Evolutionary conservation across 2,797 vertebrate genomes (phyloP), one percentile per base, ranked within the genome.

Genomic region (Delichon dasypus): DNA sequence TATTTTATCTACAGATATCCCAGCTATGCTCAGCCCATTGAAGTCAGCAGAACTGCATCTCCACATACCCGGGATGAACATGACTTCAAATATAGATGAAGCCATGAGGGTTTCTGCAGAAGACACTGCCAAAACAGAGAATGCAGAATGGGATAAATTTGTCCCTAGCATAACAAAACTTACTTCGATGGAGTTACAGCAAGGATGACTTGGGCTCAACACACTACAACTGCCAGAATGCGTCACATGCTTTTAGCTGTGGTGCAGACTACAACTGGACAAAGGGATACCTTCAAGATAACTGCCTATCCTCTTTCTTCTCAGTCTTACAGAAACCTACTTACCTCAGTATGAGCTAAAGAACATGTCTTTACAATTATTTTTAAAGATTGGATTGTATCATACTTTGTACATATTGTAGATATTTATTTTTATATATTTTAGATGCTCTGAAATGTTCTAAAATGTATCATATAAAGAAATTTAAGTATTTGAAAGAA

Each of bases 341-440:
- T 96, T 96, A 97, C 96, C 94, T 97, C 96, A 90, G 82, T 94
- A 88, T 91, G 94, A 96, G 93, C 85, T 95, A 93, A 93, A 93
- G 87, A 90, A 95, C 85, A 86, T 11, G 58, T 94, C 94, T 94
- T 95, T 96, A 85, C 92, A 96, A 91, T 47, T 88, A 40, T 85
- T 96, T 90, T 94, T 94, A 94, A 77, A 48, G 30, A 87, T 78
- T 71, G 36, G 32, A 77, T 80, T 95, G 67, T 94, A 89, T 78
- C 30, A 78, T 88, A 82, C 60, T 92, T 62, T 91, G 85, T 87
- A 86, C 77, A 96, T 89, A 94, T 26, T 97, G 91, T 93, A 70
- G 88, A 84, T 96, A 92, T 94, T 72, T 90, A 88, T 95, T 94
- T 93, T 96, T 96, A 83, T 89, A 93, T 92, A 83, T 95, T 97